phyloP scores from a whole-genome alignment of 2,888 invertebrate species.

The Halocaridina rubra region DNA sequence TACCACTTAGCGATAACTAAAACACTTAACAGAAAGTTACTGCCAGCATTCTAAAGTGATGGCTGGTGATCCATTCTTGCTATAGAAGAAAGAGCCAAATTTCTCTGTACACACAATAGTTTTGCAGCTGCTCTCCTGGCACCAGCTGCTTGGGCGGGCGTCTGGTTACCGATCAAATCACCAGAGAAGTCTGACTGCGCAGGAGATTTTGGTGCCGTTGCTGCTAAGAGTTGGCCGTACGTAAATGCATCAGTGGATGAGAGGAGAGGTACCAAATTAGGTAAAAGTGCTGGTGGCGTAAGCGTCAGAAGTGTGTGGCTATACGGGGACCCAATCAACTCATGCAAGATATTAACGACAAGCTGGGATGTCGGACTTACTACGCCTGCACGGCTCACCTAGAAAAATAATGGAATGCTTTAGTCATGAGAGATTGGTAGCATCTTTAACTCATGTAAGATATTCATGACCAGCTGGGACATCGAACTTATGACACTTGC shows the following conservation, averaged over 20 bases:
- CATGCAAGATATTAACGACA: conserved; percentile 51
- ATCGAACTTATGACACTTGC: conserved; percentile 61
- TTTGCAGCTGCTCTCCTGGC: conserved; percentile 60
- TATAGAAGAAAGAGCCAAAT: conserved; percentile 38
- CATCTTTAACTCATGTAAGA: conserved; percentile 51
- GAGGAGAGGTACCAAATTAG: conserved; percentile 54
- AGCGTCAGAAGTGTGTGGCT: conserved; percentile 59
- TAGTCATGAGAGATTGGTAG: no score
- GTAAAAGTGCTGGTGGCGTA: conserved; percentile 56
- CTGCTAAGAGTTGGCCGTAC: conserved; percentile 46
- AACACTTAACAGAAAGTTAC: background rate
- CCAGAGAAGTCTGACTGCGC: conserved; percentile 20
- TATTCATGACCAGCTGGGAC: conserved; percentile 50
- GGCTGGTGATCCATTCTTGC: background rate
- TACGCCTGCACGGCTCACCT: conserved; percentile 57
- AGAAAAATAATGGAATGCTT: background rate
- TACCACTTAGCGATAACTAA: no score
- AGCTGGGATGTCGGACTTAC: conserved; percentile 59
- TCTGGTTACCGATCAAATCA: conserved; percentile 42
- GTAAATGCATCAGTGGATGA: conserved; percentile 56
- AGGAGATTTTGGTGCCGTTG: conserved; percentile 41
- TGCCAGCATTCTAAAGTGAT: background rate
- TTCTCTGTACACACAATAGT: conserved; percentile 57
- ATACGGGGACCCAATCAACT: conserved; percentile 49
- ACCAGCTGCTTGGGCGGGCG: conserved; percentile 48